phyloP scores from a whole-genome alignment of 2,797 vertebrate species.

The Pseudomugil gertrudae region DNA sequence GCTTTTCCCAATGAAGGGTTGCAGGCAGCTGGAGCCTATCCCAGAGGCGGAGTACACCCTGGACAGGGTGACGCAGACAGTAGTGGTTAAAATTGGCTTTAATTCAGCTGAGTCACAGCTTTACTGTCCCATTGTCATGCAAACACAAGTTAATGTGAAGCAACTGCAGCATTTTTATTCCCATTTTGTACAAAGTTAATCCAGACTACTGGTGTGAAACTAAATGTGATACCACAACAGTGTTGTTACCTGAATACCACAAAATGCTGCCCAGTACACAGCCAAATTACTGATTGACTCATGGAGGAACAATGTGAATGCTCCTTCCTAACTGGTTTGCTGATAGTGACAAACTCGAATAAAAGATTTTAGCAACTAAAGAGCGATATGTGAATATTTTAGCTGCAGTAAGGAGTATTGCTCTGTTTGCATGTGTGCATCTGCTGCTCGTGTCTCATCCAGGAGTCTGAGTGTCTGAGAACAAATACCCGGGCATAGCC shows the following conservation, averaged over 20 bases:
- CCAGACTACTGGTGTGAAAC: background rate
- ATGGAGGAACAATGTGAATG: slow-evolving; percentile 20
- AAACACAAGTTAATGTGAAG: background rate
- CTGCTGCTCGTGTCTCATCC: slow-evolving; percentile 6
- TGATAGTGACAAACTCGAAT: slow-evolving; percentile 31
- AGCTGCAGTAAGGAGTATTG: slow-evolving; percentile 27
- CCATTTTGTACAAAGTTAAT: background rate
- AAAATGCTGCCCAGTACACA: background rate
- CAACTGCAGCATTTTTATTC: background rate
- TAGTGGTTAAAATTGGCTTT: background rate
- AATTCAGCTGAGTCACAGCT: background rate
- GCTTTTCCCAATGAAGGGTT: no score
- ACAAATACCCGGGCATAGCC: slow-evolving; percentile 27
- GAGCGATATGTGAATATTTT: slow-evolving; percentile 11
- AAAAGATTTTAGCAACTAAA: slow-evolving; percentile 43
- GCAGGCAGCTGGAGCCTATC: no score
- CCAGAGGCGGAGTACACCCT: no score
- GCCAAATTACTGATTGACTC: slow-evolving; percentile 33
- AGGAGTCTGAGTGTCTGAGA: slow-evolving; percentile 29
- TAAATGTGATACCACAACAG: background rate
- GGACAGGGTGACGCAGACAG: no score
- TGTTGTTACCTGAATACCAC: background rate
- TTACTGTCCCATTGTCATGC: background rate
- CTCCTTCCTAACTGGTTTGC: slow-evolving; percentile 22
- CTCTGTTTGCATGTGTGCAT: slow-evolving; percentile 7